phyloP scores from a whole-genome alignment of 2,113 vertebrate genomes.

The Entomyzon cyanotis region DNA sequence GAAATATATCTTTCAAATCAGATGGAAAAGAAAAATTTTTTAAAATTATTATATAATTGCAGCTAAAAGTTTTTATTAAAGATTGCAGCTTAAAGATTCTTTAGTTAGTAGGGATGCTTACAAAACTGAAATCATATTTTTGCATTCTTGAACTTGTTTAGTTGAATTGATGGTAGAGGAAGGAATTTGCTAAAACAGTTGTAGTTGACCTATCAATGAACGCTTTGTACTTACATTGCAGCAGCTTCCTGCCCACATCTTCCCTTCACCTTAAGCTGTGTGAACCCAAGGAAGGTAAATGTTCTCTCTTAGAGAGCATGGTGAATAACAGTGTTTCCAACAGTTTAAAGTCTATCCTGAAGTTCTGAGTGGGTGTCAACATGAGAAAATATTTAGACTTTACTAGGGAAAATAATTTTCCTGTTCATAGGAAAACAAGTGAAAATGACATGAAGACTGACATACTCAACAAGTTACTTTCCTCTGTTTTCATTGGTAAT shows the following conservation, averaged over 20 bases:
- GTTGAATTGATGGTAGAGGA: not conserved
- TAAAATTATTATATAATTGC: not conserved
- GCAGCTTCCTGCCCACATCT: not conserved
- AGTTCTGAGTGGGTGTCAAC: not conserved
- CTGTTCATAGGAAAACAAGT: not conserved
- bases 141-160: not conserved
- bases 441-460: not conserved
- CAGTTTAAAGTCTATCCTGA: not conserved
- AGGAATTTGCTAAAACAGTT: not conserved
- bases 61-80: not conserved
- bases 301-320: not conserved
- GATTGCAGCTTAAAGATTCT: not conserved
- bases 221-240: accelerated
- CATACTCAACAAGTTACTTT: not conserved
- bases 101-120: not conserved
- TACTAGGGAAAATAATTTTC: not conserved
- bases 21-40: not conserved
- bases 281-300: not conserved
- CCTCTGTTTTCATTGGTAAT: not conserved
- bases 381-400: not conserved
- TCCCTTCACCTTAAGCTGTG: not conserved
- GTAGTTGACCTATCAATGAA: not conserved
- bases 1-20: not conserved
- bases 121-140: not conserved
- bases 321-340: not conserved